Base-by-base conservation (phyloP, 2,888 invertebrate species). In the Heliconius charithonia region DNA sequence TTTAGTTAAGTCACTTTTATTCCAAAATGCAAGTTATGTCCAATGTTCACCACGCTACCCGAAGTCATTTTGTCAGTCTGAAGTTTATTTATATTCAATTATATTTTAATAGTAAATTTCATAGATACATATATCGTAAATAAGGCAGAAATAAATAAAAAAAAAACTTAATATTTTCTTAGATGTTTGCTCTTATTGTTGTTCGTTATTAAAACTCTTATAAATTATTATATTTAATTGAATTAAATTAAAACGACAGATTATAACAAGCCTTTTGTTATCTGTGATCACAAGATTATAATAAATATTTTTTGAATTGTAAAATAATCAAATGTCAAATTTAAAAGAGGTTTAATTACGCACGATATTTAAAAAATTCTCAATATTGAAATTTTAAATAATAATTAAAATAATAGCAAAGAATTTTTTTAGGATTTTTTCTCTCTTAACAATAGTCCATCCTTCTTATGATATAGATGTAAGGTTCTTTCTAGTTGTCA, bases 391-490 rank as follows among this genome's bases (percentile, higher is more conserved):
- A 16, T 29, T 45, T 29, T 27, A 19, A 29, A 56, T 69, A 32
- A 32, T 51, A 29, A 22, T 51, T 45, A 51, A n/a, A 69, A 9
- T 45, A 56, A 22, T 71, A 71, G 45, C 41, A 51, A 22, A 29
- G 32, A 72, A 72, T 72, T 72, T 72, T 72, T 72, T 59, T 72
- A 72, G 72, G 32, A 59, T 72, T 72, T 72, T 72, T 72, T 72
- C 56, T 72, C 72, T 72, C 13, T 32, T 12, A 59, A 72, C 72
- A 72, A 72, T 72, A 72, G 72, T 72, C 72, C 72, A 72, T 59
- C 37, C 32, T 72, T 32, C 59, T 72, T 72, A 72, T 72, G 72
- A 72, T 51, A 13, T 51, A 51, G 27, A 66, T 45, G 51, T 65
- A 75, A 45, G n/a, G 3, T n/a, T 16, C 3, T 22, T 65, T 22